Evolutionary conservation across 2,113 vertebrate species (phyloP).

Genomic region (Trichomycterus rosablanca): DNA sequence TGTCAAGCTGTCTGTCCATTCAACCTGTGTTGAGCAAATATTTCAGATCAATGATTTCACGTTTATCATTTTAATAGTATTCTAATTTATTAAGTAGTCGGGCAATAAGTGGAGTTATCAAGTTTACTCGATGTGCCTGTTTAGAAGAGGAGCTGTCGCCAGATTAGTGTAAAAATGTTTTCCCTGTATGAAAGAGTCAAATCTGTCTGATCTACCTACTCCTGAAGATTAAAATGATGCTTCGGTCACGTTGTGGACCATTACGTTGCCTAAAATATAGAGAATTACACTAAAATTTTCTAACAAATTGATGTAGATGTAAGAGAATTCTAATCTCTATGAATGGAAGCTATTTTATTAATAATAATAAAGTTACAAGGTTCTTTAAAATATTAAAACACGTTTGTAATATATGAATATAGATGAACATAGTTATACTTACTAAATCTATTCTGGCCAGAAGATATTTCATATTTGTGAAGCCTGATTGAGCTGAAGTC

Average conservation of each 20-base stretch:
- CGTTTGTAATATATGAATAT: slow-evolving; percentile 72
- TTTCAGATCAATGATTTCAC: slow-evolving; percentile 62
- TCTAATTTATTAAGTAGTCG: slow-evolving; percentile 64
- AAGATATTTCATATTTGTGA: slow-evolving; percentile 20
- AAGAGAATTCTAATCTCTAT: slow-evolving; percentile 70
- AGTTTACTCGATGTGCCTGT: slow-evolving; percentile 68
- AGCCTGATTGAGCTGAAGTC: slow-evolving; percentile 6
- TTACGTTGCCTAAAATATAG: slow-evolving; percentile 57
- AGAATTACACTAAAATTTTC: slow-evolving; percentile 69
- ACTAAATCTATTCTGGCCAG: slow-evolving; percentile 16
- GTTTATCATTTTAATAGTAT: slow-evolving; percentile 64
- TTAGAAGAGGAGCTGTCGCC: slow-evolving; percentile 58
- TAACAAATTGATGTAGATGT: slow-evolving; percentile 63
- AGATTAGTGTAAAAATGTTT: slow-evolving; percentile 43
- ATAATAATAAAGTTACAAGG: slow-evolving; percentile 62
- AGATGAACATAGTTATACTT: slow-evolving; percentile 55
- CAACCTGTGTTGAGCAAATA: slow-evolving; percentile 45
- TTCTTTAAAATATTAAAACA: slow-evolving; percentile 59
- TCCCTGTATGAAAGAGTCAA: slow-evolving; percentile 63
- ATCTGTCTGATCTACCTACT: slow-evolving; percentile 62
- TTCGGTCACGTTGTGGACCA: slow-evolving; percentile 59
- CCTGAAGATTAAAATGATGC: slow-evolving; percentile 61
- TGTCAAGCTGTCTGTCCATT: slow-evolving; percentile 45
- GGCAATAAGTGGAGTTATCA: slow-evolving; percentile 55
- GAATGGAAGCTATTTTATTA: slow-evolving; percentile 79